Conservation (phyloP, 2,797 vertebrate genomes). For the Microcaecilia unicolor region DNA sequence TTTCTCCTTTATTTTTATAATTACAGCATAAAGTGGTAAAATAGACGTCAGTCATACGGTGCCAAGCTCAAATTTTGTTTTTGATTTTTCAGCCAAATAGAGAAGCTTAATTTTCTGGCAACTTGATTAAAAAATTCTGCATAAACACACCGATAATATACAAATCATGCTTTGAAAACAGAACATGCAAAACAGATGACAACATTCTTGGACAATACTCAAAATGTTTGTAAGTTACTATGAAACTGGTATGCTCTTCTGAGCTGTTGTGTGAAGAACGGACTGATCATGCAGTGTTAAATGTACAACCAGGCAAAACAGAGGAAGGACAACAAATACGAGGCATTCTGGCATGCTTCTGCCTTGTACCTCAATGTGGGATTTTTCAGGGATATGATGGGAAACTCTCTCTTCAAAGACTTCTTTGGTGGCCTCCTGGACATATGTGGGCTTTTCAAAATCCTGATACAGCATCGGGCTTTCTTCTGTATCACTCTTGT, state of each 20-base stretch:
- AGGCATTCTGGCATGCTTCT: not conserved
- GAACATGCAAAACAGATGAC: constrained; percentile 38
- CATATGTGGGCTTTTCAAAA: constrained; percentile 29
- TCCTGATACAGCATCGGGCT: constrained; percentile 63
- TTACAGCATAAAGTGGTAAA: too few species aligned
- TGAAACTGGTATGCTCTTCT: constrained; percentile 26
- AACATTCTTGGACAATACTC: not conserved
- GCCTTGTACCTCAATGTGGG: constrained; percentile 68
- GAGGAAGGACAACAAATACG: not conserved
- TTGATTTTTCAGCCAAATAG: too few species aligned
- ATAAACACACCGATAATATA: constrained; percentile 11
- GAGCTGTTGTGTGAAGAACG: not conserved
- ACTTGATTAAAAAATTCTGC: not conserved
- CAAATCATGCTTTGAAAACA: constrained; percentile 34
- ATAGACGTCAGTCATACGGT: too few species aligned
- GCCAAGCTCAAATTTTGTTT: too few species aligned
- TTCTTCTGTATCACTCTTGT: constrained; percentile 72
- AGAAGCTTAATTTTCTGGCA: not conserved
- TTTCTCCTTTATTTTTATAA: too few species aligned
- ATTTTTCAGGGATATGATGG: constrained; percentile 48
- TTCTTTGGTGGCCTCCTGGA: constrained; percentile 35
- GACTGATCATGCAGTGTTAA: constrained; percentile 1
- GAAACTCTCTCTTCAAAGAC: constrained; percentile 34
- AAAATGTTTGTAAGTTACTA: not conserved
- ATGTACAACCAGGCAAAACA: not conserved